Conservation (phyloP, 2,113 vertebrate genomes). For the Phoenicopterus ruber region DNA sequence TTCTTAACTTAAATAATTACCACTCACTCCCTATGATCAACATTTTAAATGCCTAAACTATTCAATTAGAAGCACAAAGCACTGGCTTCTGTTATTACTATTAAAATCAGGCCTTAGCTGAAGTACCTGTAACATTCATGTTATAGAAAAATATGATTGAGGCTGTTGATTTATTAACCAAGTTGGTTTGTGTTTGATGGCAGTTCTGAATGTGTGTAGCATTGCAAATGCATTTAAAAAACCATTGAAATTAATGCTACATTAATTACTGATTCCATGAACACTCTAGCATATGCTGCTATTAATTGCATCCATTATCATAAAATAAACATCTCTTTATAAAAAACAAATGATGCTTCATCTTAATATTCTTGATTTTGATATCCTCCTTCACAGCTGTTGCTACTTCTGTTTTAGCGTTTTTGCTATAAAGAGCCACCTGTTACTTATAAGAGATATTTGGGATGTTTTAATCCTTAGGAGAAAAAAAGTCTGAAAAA, state of each 20-base stretch:
- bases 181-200: not conserved
- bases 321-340: conserved; percentile 76
- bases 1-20: conserved; percentile 72
- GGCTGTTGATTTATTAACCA: conserved; percentile 17
- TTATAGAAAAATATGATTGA: not conserved
- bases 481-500: not conserved
- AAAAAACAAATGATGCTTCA: conserved; percentile 69
- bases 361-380: conserved; percentile 64
- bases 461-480: conserved; percentile 10
- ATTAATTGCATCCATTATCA: conserved; percentile 75
- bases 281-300: conserved; percentile 70
- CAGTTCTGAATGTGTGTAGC: not conserved
- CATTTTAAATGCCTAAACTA: conserved; percentile 54
- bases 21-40: conserved; percentile 40
- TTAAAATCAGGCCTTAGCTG: conserved; percentile 11
- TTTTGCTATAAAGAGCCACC: conserved; percentile 60
- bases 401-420: conserved; percentile 51
- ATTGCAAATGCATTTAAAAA: conserved; percentile 52
- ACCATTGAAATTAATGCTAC: conserved; percentile 57
- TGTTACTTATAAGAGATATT: conserved; percentile 50
- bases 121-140: not conserved
- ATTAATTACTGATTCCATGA: conserved; percentile 72
- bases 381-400: conserved; percentile 66
- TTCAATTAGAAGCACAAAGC: conserved; percentile 59
- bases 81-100: conserved; percentile 28